phyloP scores from a whole-genome alignment of 1,140 invertebrate species.

The Idris sp. region DNA sequence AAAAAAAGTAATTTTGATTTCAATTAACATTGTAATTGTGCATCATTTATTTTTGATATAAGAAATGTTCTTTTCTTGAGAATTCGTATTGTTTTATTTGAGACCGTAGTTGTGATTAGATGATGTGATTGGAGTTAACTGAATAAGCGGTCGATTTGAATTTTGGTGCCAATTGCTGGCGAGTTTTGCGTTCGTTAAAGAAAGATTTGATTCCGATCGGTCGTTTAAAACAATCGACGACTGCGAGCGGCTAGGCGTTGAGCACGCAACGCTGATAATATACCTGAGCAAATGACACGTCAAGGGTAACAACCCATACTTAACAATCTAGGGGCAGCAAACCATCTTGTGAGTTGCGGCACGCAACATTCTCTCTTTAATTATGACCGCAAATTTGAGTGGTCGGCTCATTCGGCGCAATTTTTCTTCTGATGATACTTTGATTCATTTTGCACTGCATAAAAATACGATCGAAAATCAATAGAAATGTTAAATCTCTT shows the following conservation, averaged over 20 bases:
- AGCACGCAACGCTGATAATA: constrained; percentile 73
- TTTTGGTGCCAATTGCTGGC: constrained; percentile 27
- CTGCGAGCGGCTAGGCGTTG: constrained; percentile 55
- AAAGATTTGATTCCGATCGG: constrained; percentile 67
- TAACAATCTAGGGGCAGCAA: constrained; percentile 69
- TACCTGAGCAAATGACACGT: constrained; percentile 74
- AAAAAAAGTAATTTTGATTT: not conserved
- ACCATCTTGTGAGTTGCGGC: constrained; percentile 60
- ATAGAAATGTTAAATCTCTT: constrained; percentile 19
- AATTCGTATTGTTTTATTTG: too few relatives aligned
- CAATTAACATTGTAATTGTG: constrained; percentile 2
- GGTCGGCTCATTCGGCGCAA: not conserved
- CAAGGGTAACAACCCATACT: constrained; percentile 75
- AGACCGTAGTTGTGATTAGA: not conserved
- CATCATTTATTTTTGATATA: constrained; percentile 7
- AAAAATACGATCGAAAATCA: too few relatives aligned
- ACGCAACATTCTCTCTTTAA: constrained; percentile 70
- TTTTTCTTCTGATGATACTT: not conserved
- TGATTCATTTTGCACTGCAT: constrained; percentile 6
- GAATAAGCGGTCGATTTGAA: constrained; percentile 22
- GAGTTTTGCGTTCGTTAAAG: constrained; percentile 56
- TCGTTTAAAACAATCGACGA: constrained; percentile 76
- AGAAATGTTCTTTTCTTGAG: too few relatives aligned
- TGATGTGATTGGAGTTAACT: constrained; percentile 14
- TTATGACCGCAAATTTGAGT: constrained; percentile 22